Evolutionary conservation across 2,797 vertebrate genomes (phyloP).

Genomic region (Rhodeus uyekii): DNA sequence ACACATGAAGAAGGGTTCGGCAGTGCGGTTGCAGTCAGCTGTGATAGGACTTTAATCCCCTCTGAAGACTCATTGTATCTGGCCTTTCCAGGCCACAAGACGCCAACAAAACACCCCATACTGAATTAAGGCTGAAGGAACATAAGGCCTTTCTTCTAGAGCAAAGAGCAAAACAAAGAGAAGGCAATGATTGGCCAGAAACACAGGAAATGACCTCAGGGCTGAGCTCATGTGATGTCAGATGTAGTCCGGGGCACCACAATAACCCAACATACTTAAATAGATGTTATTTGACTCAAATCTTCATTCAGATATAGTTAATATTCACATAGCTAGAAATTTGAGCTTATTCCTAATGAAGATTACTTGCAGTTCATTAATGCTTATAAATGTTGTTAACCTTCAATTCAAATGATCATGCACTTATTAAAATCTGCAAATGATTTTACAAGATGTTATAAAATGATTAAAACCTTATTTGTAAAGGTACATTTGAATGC

Average conservation of each 20-base stretch:
- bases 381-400: background rate
- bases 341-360: background rate
- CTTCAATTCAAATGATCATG: background rate
- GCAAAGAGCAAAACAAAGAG: slow-evolving; percentile 69
- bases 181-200: slow-evolving; percentile 45
- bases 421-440: background rate
- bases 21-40: slow-evolving; percentile 10
- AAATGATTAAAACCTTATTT: too few species aligned
- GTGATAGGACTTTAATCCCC: slow-evolving; percentile 66
- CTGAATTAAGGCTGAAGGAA: slow-evolving; percentile 68
- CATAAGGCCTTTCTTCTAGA: slow-evolving; percentile 70
- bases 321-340: background rate
- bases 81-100: slow-evolving; percentile 75
- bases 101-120: slow-evolving; percentile 73
- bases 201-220: slow-evolving; percentile 71
- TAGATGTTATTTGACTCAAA: slow-evolving; percentile 1
- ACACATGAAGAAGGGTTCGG: slow-evolving; percentile 10
- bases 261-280: slow-evolving; percentile 58
- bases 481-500: too few species aligned
- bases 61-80: slow-evolving; percentile 62
- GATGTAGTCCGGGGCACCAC: slow-evolving; percentile 56
- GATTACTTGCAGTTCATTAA: background rate
- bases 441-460: background rate
- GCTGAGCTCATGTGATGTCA: slow-evolving; percentile 71
- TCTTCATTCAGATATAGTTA: background rate